Base-by-base conservation (phyloP, 2,797 vertebrate species). In the Spinus olivaceus region DNA sequence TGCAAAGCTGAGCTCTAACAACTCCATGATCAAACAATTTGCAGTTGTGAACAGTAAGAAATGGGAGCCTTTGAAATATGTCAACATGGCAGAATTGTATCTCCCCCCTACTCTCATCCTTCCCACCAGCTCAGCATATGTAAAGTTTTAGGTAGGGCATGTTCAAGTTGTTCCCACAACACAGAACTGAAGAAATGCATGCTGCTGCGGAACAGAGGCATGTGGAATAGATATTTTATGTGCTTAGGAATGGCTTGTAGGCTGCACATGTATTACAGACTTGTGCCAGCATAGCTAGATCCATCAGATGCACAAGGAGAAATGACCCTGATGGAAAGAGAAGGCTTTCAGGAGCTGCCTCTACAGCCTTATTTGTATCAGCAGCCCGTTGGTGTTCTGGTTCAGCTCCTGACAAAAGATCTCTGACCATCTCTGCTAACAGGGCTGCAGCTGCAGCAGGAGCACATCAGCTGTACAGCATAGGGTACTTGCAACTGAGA, bases 161-260 rank as follows among this genome's bases (percentile, higher is more conserved):
- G 82, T 51, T 94, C 80, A 79, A 94, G 54, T 81, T 89, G 80
- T 72, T 95, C 85, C 80, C 85, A 86, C 80, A 86, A 91, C 37
- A 79, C 23, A 14, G 39, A 79, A 81, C 63, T 70, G 54, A 50
- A 69, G 59, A 90, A 90, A 76, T 22, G 37, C 20, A 86, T n/a
- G 66, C 37, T 74, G 51, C 11, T 83, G 49, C 0, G 0, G 89
- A 93, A n/a, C 56, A 73, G 57, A 87, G 44, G 81, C 86, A 78
- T 33, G 82, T 42, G 27, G 57, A 94, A 66, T 66, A 76, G 81
- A 83, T 86, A 50, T n/a, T 71, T 67, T 9, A 18, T 49, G 44
- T 66, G 59, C 59, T 87, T 59, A 73, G 86, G 79, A 92, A 92
- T 77, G 92, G 66, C 56, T 49, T 42, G 32, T 33, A 67, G 57